Base-by-base conservation (phyloP, 2,888 invertebrate species). In the Minunthozetes semirufus region DNA sequence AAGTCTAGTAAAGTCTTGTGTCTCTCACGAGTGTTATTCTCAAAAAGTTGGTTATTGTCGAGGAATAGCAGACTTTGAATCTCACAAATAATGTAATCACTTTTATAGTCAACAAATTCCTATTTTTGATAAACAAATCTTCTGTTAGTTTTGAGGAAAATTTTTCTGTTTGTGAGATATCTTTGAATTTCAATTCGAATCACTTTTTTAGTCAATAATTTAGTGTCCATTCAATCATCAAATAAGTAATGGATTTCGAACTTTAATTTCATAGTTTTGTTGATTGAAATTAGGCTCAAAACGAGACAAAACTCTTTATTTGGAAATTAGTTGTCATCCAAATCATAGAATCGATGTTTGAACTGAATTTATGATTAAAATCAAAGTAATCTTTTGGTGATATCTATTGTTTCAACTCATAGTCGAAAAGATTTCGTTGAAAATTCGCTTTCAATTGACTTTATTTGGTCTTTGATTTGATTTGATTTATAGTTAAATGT, bases 21-120 rank as follows among this genome's bases (percentile, higher is more conserved):
- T 33, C 8, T 19, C 53, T 53, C n/a, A 61, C 8, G 5, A 27
- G 19, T 61, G 29, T 59, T 61, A n/a, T 61, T 61, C 29, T 8
- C 15, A 4, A 61, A 61, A 61, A 8, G 22, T 61, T 61, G 29
- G 61, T 61, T 61, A 61, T 61, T 61, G 15, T 27, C n/a, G 61
- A 61, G 17, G 11, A 29, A 29, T 33, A n/a, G 15, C 25, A 61
- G 61, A 61, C 61, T 61, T 61, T 61, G 61, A 61, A 61, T 27
- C 33, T 27, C 4, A 61, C 29, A 61, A 61, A 61, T 27, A 61
- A 25, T 17, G 11, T 25, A 61, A 61, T 61, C 61, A 29, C 4
- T 61, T 25, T 22, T 19, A 22, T 59, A 22, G 22, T 59, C 59
- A 59, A 59, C 19, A 61, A 53, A 53, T 19, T 5, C 15, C 8